Evolutionary conservation across 2,113 vertebrate species (phyloP), one percentile per base, ranked within the genome.

Genomic region (Neogobius melanostomus): DNA sequence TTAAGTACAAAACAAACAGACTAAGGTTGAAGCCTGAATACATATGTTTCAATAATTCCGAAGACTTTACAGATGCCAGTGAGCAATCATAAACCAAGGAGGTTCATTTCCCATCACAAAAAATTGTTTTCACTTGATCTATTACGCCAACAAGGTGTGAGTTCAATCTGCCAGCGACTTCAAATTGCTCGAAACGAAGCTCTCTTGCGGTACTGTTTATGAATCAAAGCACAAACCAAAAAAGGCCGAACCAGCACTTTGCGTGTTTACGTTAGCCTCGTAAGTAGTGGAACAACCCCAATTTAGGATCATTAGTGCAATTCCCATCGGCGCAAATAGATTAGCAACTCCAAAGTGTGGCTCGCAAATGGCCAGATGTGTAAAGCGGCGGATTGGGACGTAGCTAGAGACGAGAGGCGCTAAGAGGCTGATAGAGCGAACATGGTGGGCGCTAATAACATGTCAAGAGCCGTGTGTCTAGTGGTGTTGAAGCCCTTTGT

Each of bases 401-500:
- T 5, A 51, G 65, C 62, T 50, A 8, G 64, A 67, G 68, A 59
- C 64, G 28, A 66, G 56, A 49, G 16, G 47, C 57, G 57, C 7
- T 14, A 47, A 72, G 62, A 68, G 48, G 52, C 64, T 76, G 75
- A 76, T 21, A 74, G 36, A 79, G 57, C 49, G 64, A 57, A 63
- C 54, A 76, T 44, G 70, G 17, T 64, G 64, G 71, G 64, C 74
- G 80, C 80, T 85, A 81, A 78, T 77, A 74, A 80, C 68, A 36
- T 76, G 87, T 77, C 82, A 78, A 72, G 77, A 77, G 61, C 77
- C 75, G 79, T 79, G 78, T 8, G 8, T 43, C 52, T 6, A 14
- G 57, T 28, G 21, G 54, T 57, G 80, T 80, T 67, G 54, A 82
- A 77, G 72, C 57, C 75, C 72, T 77, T 78, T 78, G 78, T 80